Evolutionary conservation across 2,113 vertebrate species (phyloP).

Genomic region (Phyllostomus discolor): DNA sequence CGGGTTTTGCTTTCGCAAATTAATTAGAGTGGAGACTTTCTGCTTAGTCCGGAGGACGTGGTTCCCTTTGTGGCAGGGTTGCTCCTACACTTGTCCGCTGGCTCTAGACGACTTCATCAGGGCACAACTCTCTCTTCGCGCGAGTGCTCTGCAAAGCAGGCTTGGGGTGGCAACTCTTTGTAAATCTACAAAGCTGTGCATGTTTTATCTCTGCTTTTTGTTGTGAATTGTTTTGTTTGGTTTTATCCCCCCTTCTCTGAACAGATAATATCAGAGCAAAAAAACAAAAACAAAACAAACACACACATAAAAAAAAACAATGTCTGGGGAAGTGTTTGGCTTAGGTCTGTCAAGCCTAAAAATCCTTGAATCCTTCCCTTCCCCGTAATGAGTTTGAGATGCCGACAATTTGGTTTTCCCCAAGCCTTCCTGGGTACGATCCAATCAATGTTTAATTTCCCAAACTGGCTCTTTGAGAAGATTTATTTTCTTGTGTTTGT

Average conservation of each 20-base stretch:
- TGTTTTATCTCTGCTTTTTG: conserved; percentile 37
- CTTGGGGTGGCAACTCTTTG: neutral
- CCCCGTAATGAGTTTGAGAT: conserved; percentile 56
- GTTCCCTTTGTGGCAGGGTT: conserved; percentile 52
- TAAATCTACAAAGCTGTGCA: neutral
- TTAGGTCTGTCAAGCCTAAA: conserved; percentile 52
- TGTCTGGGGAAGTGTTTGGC: conserved; percentile 5
- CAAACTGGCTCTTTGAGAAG: conserved; percentile 55
- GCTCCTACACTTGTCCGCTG: conserved; percentile 47
- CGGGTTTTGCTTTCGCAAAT: conserved; percentile 63
- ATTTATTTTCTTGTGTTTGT: conserved; percentile 64
- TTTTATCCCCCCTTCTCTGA: neutral
- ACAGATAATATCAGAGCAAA: conserved; percentile 14
- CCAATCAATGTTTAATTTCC: conserved; percentile 72
- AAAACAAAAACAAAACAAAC: too few species aligned
- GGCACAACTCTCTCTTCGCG: conserved; percentile 17
- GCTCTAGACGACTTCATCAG: conserved; percentile 27
- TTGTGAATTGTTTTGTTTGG: neutral
- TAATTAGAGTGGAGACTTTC: conserved; percentile 53
- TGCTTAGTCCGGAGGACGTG: conserved; percentile 45
- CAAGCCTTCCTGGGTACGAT: conserved; percentile 56
- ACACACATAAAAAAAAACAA: neutral
- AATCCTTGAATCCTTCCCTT: conserved; percentile 47
- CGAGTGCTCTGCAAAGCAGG: neutral
- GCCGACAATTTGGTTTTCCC: conserved; percentile 39